These are phyloP conservation scores for Ciconia stormi DNA, from an alignment of 2,113 vertebrate genomes.

Conservation along the genomic window DNA sequence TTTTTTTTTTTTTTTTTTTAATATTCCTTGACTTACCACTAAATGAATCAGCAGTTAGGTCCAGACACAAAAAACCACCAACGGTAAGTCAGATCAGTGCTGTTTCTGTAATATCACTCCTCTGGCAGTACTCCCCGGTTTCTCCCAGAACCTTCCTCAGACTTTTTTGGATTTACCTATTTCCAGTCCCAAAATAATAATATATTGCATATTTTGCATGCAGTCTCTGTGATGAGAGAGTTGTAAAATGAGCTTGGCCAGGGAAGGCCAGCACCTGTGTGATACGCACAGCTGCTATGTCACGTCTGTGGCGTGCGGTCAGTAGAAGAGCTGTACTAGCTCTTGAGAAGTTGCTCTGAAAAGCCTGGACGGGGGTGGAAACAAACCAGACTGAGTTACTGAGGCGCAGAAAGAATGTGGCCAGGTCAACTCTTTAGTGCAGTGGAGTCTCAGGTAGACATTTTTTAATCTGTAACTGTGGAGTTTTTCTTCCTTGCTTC, in stretches of 20 bases:
- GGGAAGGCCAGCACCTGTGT: background rate
- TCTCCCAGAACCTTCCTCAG: background rate
- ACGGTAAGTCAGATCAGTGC: background rate
- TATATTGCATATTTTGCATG: background rate
- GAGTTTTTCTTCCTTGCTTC: background rate
- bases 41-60: conserved; percentile 10
- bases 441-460: background rate
- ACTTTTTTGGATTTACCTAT: background rate
- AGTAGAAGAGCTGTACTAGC: background rate
- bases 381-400: background rate
- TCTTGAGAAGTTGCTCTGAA: background rate
- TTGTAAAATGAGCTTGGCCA: accelerated
- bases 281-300: accelerated
- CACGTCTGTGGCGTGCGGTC: accelerated
- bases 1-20: background rate
- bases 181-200: background rate
- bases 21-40: background rate
- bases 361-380: background rate
- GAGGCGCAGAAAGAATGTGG: background rate
- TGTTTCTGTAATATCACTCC: background rate
- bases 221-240: background rate
- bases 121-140: background rate
- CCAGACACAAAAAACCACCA: background rate
- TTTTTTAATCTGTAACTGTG: background rate
- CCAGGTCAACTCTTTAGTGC: background rate